phyloP scores from a whole-genome alignment of 1,140 invertebrate species.

The Saccostrea echinata region DNA sequence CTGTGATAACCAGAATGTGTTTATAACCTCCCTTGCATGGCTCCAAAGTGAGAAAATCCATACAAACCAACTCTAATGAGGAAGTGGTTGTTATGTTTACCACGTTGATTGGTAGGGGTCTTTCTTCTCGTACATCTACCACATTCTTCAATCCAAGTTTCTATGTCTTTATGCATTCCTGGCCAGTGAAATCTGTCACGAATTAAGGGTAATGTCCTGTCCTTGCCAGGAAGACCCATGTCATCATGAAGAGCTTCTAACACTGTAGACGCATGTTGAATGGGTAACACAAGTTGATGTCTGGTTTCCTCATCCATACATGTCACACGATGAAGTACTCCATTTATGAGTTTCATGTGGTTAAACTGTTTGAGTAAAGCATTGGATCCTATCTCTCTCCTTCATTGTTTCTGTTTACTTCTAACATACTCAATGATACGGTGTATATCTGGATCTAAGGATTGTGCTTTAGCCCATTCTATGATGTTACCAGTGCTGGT shows the following conservation, averaged over 20 bases:
- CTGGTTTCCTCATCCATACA: not conserved
- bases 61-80: slow-evolving; percentile 58
- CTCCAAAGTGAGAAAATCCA: slow-evolving; percentile 55
- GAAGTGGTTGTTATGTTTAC: slow-evolving; percentile 49
- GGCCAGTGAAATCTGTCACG: slow-evolving; percentile 41
- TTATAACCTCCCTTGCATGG: no score
- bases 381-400: not conserved
- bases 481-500: not conserved
- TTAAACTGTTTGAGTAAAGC: slow-evolving; percentile 36
- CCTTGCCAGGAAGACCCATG: not conserved
- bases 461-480: slow-evolving; percentile 50
- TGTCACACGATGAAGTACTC: slow-evolving; percentile 48
- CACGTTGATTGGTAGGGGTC: slow-evolving; percentile 32
- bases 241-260: slow-evolving; percentile 2
- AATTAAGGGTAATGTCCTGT: slow-evolving; percentile 2
- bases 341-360: slow-evolving; percentile 46
- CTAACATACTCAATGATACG: slow-evolving; percentile 23
- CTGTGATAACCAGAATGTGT: slow-evolving; percentile 51
- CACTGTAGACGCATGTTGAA: not conserved
- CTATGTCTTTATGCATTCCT: slow-evolving; percentile 37
- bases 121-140: slow-evolving; percentile 44
- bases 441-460: slow-evolving; percentile 24
- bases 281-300: not conserved
- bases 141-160: slow-evolving; percentile 41
- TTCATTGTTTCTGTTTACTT: not conserved